Percentiles rank a stretch among this genome's conserved stretches.
phyloP scores from a whole-genome alignment of 2,797 vertebrate genomes.

The Pseudochaenichthys georgianus region DNA sequence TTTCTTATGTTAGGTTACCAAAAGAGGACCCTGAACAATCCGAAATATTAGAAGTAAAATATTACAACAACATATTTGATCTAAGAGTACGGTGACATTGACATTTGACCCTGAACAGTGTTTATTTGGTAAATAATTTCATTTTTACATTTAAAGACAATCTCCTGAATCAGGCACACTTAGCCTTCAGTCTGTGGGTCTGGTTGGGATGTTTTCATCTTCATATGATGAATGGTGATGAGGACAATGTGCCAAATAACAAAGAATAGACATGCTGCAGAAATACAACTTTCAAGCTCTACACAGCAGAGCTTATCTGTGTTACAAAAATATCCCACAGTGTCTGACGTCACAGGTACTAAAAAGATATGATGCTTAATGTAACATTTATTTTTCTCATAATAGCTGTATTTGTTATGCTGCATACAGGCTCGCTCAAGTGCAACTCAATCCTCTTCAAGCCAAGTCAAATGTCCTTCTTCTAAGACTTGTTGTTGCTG shows the following conservation, averaged over 20 bases:
- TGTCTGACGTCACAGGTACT: constrained; percentile 24
- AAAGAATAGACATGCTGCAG: constrained; percentile 38
- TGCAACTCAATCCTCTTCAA: constrained; percentile 23
- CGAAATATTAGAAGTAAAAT: too few relatives aligned
- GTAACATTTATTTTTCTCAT: not conserved
- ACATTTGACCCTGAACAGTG: too few relatives aligned
- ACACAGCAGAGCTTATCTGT: constrained; percentile 30
- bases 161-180: constrained; percentile 13
- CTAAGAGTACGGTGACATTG: too few relatives aligned
- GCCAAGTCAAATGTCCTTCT: not conserved
- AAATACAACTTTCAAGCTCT: constrained; percentile 51
- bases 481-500: constrained; percentile 29
- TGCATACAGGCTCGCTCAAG: not conserved
- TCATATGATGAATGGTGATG: constrained; percentile 49
- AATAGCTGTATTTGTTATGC: not conserved
- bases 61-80: too few relatives aligned
- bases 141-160: too few relatives aligned
- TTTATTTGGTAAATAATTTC: too few relatives aligned
- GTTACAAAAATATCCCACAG: constrained; percentile 22
- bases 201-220: constrained; percentile 29
- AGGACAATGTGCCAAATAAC: constrained; percentile 55
- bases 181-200: constrained; percentile 21
- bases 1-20: too few relatives aligned
- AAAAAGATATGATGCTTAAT: constrained; percentile 4
- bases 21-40: too few relatives aligned